Base-by-base conservation (phyloP, 2,113 vertebrate species). In the Nicator chloris region DNA sequence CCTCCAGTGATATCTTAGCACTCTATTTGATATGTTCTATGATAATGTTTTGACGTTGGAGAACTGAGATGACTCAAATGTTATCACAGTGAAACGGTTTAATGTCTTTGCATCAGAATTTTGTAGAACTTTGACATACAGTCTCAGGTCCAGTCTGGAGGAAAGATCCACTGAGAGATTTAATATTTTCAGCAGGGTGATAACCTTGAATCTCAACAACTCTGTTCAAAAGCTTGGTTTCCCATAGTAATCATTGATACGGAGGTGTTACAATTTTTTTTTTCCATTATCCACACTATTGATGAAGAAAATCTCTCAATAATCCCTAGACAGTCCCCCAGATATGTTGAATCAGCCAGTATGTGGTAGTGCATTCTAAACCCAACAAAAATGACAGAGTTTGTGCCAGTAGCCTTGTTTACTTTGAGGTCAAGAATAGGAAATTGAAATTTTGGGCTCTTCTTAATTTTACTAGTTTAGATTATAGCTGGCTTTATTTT, bases 1-100 rank as follows among this genome's bases (percentile, higher is more conserved):
- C 39, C 75, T 94, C 60, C 65, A 85, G 23, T 87, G 84, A 82
- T 90, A 80, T 91, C 91, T 92, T 91, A 87, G 80, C 71, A 24
- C 31, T 82, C 31, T 80, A 24, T 88, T 95, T 95, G 88, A 86
- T 94, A 6, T 51, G 63, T 95, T 95, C 95, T 68, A 7, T 94
- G 94, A 71, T 95, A 93, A 86, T 95, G 90, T 96, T 96, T 97
- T 95, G 94, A 96, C n/a, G 9, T 88, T 90, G 15, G 68, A 90
- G 79, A 95, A 73, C 79, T 95, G 93, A 95, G 85, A 94, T 94
- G 90, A 96, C 88, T 95, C 90, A 92, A 95, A 90, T 64, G 80
- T 88, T 95, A 90, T 81, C 72, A 56, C 53, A 93, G 91, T n/a
- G 56, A 90, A 92, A 60, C 49, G 21, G 18, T 88, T 94, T 77